Conservation (phyloP, 2,113 vertebrate species). For the Shinisaurus crocodilurus region DNA sequence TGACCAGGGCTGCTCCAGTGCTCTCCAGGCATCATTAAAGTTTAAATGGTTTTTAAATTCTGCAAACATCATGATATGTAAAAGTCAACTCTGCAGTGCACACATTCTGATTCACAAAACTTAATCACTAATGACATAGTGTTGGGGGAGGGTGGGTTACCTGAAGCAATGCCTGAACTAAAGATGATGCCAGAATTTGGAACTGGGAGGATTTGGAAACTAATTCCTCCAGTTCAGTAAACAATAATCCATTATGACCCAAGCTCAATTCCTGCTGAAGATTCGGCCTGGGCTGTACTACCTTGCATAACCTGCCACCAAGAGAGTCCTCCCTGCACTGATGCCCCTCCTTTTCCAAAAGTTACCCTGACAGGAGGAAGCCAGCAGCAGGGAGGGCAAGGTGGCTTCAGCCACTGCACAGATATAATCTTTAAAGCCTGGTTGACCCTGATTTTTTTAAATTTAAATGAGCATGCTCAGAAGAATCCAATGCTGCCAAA, state of each 20-base stretch:
- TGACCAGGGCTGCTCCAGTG: no score
- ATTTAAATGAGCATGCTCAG: no score
- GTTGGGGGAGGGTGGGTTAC: not conserved
- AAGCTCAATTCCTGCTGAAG: not conserved
- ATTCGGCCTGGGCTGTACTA: not conserved
- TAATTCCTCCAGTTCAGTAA: not conserved
- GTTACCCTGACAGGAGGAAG: not conserved
- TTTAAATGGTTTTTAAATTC: no score
- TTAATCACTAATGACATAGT: not conserved
- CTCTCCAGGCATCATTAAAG: no score
- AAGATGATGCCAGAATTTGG: not conserved
- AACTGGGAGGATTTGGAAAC: not conserved
- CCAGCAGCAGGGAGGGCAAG: not conserved
- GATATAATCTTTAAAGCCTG: no score
- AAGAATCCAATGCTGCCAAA: no score
- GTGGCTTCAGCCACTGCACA: no score
- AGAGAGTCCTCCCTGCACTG: not conserved
- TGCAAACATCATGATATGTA: no score
- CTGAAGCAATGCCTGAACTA: not conserved
- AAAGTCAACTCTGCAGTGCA: no score
- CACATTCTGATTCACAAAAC: not conserved
- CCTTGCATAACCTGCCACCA: not conserved
- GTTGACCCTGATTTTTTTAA: no score
- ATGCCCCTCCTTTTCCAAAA: not conserved
- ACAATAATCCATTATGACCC: not conserved